Evolutionary conservation across 2,888 invertebrate genomes (phyloP), one percentile per base, ranked within the genome.

Genomic region (Nezara viridula): DNA sequence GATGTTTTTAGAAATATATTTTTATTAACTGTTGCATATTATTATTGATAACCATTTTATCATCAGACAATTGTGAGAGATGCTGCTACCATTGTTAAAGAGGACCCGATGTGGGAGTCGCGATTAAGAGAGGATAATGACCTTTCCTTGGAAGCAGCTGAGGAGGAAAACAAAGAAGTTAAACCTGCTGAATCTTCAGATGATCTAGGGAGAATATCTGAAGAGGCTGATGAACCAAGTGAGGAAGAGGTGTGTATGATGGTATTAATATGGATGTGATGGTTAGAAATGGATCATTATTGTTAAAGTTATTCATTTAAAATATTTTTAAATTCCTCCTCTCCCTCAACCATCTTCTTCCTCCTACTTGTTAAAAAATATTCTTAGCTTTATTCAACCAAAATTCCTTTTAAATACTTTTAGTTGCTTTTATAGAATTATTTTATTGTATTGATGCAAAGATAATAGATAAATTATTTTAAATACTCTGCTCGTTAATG

Each of bases 71-170:
- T 88, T 85, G 55, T 88, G 27, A 81, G 88, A 88, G 88, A 88
- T 88, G 77, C 88, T 55, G 77, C 52, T 47, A 88, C 81, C 24
- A 88, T 89, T 52, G 81, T 60, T n/a, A 89, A 89, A 86, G 89
- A 89, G 77, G 85, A 89, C 47, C 89, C 89, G 55, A 37, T 24
- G 49, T 89, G 89, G 89, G 52, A 47, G 27, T 55, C 60, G 2
- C 81, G 81, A 44, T 81, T 81, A 81, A 81, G 44, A 81, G 81
- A 81, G 44, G 81, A 81, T n/a, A 81, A 81, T 81, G 81, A 81
- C 4, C 44, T 81, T 40, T 81, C 81, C 9, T 6, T 81, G 81
- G 81, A 81, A 44, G 81, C n/a, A 16, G 44, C 40, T 9, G 81
- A 81, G n/a, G 81, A 81, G 24, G 81, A 81, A 44, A 81, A n/a